Base-by-base conservation (phyloP, 2,113 vertebrate species). In the Ictidomys tridecemlineatus region DNA sequence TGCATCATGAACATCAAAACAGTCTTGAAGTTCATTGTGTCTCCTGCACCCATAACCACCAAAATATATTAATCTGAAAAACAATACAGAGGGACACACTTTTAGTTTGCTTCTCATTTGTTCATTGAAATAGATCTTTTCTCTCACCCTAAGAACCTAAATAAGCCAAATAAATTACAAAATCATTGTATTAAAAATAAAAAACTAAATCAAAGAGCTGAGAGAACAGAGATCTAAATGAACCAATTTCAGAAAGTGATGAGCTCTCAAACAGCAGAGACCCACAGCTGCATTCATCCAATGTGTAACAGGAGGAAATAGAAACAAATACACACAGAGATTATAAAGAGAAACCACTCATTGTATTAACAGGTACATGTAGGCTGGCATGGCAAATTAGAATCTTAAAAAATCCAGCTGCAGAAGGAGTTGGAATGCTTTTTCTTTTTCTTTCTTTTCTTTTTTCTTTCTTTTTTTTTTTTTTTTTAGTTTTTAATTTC, bases 21-120 rank as follows among this genome's bases (percentile, higher is more conserved):
- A 99, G 82, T 99, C 99, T 51, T 97, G 98, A 34, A 99, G 98
- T 88, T 99, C 99, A 51, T 88, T 99, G 89, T 99, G 98, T 73
- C 98, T 99, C 98, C 99, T 99, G 98, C 99, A 99, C 86, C 99
- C 99, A 94, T 99, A 99, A 82, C 99, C 99, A 97, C 99, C 99
- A 97, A 99, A 99, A 98, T 99, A 99, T 97, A 99, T 99, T 14
- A 99, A 98, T 95, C 99, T 99, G 93, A 42, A 98, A 98, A 97
- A 87, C n/a, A 98, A 84, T 10, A 74, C 5, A 96, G 72, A 92
- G 74, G 8, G 34, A 86, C 3, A 91, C 12, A 39, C 16, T 76
- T 90, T 73, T 22, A 87, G 26, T 45, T 88, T 88, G 28, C 6
- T 82, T 89, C 17, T 39, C 82, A 7, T 70, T 20, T 90, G 77